Evolutionary conservation across 2,888 invertebrate genomes (phyloP).

Genomic region (Gasteruption jaculator): DNA sequence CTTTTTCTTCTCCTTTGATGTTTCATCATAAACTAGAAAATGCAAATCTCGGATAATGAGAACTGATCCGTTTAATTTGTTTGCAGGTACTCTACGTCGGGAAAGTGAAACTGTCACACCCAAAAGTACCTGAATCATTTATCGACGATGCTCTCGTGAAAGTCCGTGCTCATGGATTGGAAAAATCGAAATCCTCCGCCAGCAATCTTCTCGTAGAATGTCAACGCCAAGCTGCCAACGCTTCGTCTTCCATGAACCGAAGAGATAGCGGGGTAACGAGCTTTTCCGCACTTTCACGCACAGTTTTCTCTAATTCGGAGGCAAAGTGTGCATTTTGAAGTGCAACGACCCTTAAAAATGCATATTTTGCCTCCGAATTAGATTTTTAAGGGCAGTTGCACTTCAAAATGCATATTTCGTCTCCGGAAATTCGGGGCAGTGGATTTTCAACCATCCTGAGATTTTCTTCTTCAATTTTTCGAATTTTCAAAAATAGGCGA

Average conservation of each 20-base stretch:
- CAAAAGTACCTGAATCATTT: conserved; percentile 81
- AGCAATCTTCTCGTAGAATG: conserved; percentile 53
- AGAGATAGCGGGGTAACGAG: conserved; percentile 45
- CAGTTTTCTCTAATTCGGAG: too few relatives aligned
- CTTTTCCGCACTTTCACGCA: too few relatives aligned
- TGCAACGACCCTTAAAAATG: too few relatives aligned
- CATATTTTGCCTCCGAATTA: too few relatives aligned
- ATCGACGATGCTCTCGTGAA: conserved; percentile 88
- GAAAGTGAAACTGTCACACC: conserved; percentile 81
- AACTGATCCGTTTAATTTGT: neutral
- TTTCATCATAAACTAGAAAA: neutral
- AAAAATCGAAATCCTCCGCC: conserved; percentile 60
- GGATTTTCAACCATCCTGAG: too few relatives aligned
- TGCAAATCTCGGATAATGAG: conserved; percentile 2
- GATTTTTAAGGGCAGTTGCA: too few relatives aligned
- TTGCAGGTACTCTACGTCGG: conserved; percentile 83
- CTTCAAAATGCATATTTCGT: too few relatives aligned
- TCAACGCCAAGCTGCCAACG: conserved; percentile 36
- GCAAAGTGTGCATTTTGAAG: too few relatives aligned
- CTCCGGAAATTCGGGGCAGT: too few relatives aligned
- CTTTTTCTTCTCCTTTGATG: conserved; percentile 3
- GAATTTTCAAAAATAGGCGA: too few relatives aligned
- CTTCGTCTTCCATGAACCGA: conserved; percentile 33
- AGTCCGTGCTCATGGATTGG: conserved; percentile 74
- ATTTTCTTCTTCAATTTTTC: too few relatives aligned